Base-by-base conservation (phyloP, 2,797 vertebrate species). In the Sebastes baramenuke region DNA sequence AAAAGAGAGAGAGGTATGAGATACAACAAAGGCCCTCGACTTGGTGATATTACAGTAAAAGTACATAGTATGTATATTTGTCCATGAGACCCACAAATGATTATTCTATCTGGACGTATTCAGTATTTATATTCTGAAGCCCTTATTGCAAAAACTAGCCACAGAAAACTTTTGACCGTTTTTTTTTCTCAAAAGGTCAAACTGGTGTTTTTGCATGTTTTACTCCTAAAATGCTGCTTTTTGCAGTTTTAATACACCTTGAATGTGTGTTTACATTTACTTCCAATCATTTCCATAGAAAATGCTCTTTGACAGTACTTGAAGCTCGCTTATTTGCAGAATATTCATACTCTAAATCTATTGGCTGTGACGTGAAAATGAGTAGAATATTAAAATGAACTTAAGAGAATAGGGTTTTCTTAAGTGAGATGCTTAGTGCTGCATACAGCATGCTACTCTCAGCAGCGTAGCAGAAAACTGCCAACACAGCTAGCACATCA, bases 401-500 rank as follows among this genome's bases (percentile, higher is more conserved):
- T 0, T 29, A 24, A 25, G 30, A 22, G 2, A 59, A 25, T 25
- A 13, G 42, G 64, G 46, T 56, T 72, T 67, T 65, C 6, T 42
- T 32, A 18, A 58, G 25, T 27, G 52, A 55, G 12, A 68, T 65
- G 67, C 69, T 84, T 67, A 4, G 2, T 60, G 30, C 62, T 72
- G 61, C 16, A 36, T 46, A 18, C 61, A 66, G 20, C 72, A 38
- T 42, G 22, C 64, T 77, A 71, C 56, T 73, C 27, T 75, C 54
- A 60, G 67, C 55, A 34, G 56, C 29, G 18, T 29, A 22, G 9
- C 67, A 67, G 30, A 72, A 81, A 84, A 75, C 72, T 80, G 77
- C 66, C 56, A 84, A 36, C 76, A 59, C 73, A 81, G 77, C 61
- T 14, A 24, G 14, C 60, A 66, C 76, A 81, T 82, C 77, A 85